Conservation (phyloP, 2,113 vertebrate species). For the Pachycephala philippinensis region DNA sequence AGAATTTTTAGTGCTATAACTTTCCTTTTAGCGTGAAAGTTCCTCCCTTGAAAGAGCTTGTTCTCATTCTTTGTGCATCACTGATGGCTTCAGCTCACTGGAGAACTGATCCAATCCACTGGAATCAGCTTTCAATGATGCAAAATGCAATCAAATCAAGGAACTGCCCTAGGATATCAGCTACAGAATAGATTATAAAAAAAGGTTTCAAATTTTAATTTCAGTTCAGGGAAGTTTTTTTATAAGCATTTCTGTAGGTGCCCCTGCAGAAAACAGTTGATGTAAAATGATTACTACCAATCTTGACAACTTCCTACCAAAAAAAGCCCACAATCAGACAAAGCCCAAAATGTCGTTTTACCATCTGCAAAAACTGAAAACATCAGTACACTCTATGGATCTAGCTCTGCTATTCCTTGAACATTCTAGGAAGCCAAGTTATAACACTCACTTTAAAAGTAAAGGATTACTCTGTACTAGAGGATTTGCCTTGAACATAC, state of each 20-base stretch:
- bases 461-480: not conserved
- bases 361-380: not conserved
- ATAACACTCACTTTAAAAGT: not conserved
- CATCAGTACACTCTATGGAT: not conserved
- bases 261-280: not conserved
- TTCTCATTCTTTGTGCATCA: slow-evolving; percentile 3
- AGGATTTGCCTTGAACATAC: not conserved
- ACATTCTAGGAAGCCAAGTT: not conserved
- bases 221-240: not conserved
- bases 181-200: not conserved
- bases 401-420: not conserved
- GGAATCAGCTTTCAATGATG: slow-evolving; percentile 7
- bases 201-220: slow-evolving; percentile 26
- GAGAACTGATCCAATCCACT: not conserved
- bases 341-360: not conserved
- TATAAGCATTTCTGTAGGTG: not conserved
- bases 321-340: not conserved
- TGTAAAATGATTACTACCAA: not conserved
- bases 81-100: not conserved
- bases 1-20: not conserved
- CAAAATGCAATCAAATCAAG: slow-evolving; percentile 34
- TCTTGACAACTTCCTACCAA: not conserved
- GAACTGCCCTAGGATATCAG: not conserved
- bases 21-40: not conserved
- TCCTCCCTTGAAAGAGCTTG: not conserved